A percentile compares a stretch with the other conserved stretches of the same genome.
phyloP scores from a whole-genome alignment of 1,140 invertebrate species.

The Amphibalanus amphitrite region DNA sequence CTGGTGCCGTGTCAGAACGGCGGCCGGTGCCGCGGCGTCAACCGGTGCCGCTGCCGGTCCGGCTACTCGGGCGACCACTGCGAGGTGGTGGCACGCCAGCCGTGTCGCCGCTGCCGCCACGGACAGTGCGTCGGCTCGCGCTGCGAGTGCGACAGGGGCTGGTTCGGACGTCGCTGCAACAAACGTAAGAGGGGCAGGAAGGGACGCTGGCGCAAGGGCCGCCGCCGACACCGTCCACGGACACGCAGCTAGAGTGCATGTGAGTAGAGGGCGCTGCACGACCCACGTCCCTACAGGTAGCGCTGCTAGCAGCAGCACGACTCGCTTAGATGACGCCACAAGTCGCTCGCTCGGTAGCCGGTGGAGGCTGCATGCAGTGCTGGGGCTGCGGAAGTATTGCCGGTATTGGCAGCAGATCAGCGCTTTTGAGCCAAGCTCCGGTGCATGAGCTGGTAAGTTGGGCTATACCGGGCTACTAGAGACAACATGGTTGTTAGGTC shows the following conservation, averaged over 20 bases:
- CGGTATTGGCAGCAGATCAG: too few relatives aligned
- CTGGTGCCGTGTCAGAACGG: slow-evolving; percentile 72
- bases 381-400: too few relatives aligned
- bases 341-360: too few relatives aligned
- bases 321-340: too few relatives aligned
- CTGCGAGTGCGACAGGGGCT: slow-evolving; percentile 20
- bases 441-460: too few relatives aligned
- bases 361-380: too few relatives aligned
- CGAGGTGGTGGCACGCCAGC: slow-evolving; percentile 55
- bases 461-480: too few relatives aligned
- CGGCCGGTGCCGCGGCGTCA: slow-evolving; percentile 63
- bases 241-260: not conserved
- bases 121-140: slow-evolving; percentile 71
- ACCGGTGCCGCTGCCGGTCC: slow-evolving; percentile 59
- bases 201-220: too few relatives aligned
- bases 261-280: not conserved
- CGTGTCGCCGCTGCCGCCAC: slow-evolving; percentile 52
- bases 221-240: not conserved
- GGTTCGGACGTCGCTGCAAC: slow-evolving; percentile 17
- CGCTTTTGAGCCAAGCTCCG: too few relatives aligned
- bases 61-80: slow-evolving; percentile 68
- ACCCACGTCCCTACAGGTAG: too few relatives aligned
- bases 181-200: not conserved
- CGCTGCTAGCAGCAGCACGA: too few relatives aligned
- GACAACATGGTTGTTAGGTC: too few relatives aligned